phyloP scores from a whole-genome alignment of 2,113 vertebrate genomes.

The Ivindomyrus marchei region DNA sequence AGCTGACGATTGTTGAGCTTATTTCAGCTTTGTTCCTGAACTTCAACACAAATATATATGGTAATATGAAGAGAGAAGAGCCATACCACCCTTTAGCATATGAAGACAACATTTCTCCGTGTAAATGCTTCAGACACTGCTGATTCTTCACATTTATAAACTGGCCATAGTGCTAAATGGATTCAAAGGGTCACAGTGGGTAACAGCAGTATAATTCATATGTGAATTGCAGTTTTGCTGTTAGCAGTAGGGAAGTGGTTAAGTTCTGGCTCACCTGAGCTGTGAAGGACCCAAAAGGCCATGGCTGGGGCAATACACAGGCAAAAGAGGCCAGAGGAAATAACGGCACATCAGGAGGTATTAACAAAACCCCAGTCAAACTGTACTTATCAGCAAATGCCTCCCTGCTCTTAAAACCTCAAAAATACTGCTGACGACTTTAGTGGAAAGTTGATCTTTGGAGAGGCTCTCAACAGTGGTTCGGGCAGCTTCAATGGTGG shows the following conservation, averaged over 20 bases:
- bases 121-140: not conserved
- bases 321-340: not conserved
- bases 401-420: not conserved
- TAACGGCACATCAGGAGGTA: not conserved
- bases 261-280: not conserved
- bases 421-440: conserved; percentile 5
- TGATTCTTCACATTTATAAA: not conserved
- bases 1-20: not conserved
- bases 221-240: not conserved
- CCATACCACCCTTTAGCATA: not conserved
- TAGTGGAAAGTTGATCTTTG: not conserved
- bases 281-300: not conserved
- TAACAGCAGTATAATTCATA: not conserved
- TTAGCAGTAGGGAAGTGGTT: not conserved
- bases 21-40: not conserved
- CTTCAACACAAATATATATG: not conserved
- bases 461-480: not conserved
- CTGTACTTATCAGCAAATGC: conserved; percentile 6
- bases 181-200: not conserved
- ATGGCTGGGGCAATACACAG: not conserved
- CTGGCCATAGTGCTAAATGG: not conserved
- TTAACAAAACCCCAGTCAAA: conserved; percentile 5
- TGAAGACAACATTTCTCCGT: not conserved
- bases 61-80: not conserved
- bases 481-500: not conserved